These are phyloP conservation scores for Liopterus haemorrhoidalis DNA, from an alignment of 2,888 invertebrate genomes.

Conservation along the genomic window DNA sequence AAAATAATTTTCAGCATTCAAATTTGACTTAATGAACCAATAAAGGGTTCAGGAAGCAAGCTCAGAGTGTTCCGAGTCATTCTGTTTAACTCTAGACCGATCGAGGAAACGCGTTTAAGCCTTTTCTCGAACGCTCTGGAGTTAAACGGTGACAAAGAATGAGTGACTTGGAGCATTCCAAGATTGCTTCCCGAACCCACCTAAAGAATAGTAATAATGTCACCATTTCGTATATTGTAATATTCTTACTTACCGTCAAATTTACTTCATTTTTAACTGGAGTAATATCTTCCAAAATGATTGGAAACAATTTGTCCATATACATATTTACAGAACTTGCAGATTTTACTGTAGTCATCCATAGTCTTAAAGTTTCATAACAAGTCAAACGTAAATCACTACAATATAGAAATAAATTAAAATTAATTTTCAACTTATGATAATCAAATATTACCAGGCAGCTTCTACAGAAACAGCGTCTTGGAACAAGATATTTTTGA, in stretches of 20 bases:
- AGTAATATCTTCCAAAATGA: slow-evolving; percentile 24
- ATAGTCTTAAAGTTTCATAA: slow-evolving; percentile 25
- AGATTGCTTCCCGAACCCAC: too few species aligned
- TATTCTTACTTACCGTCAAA: slow-evolving; percentile 21
- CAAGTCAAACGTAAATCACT: slow-evolving; percentile 27
- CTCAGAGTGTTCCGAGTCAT: too few species aligned
- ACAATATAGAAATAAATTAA: not conserved
- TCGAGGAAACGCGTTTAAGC: too few species aligned
- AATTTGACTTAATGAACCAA: too few species aligned
- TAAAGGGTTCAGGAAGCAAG: too few species aligned
- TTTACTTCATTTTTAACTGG: slow-evolving; percentile 21
- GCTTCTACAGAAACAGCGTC: slow-evolving; percentile 10
- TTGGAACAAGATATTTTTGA: slow-evolving; percentile 22
- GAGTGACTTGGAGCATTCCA: too few species aligned
- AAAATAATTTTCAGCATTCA: too few species aligned
- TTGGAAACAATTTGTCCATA: slow-evolving; percentile 25
- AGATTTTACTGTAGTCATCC: slow-evolving; percentile 23
- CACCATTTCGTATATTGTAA: not conserved
- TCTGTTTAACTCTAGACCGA: too few species aligned
- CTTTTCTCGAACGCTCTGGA: too few species aligned
- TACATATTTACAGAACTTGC: slow-evolving; percentile 20
- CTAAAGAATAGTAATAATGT: too few species aligned
- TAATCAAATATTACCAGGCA: slow-evolving; percentile 18
- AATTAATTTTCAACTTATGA: slow-evolving; percentile 11
- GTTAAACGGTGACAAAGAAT: too few species aligned